Conservation (phyloP, 2,797 vertebrate species). For the Iguana delicatissima region DNA sequence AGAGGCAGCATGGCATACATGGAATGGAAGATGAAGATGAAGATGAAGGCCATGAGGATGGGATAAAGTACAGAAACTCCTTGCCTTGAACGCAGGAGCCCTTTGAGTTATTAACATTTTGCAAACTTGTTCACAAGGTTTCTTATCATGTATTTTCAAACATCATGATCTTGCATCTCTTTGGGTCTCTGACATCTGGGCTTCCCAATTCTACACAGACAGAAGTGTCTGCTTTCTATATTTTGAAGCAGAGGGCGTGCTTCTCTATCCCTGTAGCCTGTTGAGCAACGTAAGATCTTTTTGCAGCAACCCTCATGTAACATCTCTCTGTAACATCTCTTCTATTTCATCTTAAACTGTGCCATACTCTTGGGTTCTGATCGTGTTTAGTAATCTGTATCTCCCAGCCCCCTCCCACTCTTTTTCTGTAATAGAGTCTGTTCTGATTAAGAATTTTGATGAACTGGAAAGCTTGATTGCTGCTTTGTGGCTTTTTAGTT, state of each 20-base stretch:
- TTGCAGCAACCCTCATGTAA: not conserved
- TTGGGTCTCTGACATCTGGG: not conserved
- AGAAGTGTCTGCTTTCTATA: not conserved
- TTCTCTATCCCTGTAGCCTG: not conserved
- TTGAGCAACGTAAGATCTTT: not conserved
- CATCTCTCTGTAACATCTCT: not conserved
- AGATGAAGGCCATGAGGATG: not conserved
- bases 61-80: not conserved
- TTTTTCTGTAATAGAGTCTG: not conserved
- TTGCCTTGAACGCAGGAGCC: not conserved
- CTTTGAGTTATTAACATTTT: not conserved
- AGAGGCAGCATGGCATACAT: not conserved
- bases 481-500: not conserved
- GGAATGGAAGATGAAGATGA: not conserved
- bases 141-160: not conserved
- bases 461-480: not conserved
- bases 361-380: not conserved
- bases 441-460: not conserved
- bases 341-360: not conserved
- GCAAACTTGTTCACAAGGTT: not conserved
- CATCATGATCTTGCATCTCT: not conserved
- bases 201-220: not conserved
- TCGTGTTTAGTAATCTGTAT: not conserved
- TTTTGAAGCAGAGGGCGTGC: not conserved
- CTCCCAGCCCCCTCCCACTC: not conserved